phyloP scores from a whole-genome alignment of 1,140 invertebrate genomes.

The Zeugodacus cucurbitae region DNA sequence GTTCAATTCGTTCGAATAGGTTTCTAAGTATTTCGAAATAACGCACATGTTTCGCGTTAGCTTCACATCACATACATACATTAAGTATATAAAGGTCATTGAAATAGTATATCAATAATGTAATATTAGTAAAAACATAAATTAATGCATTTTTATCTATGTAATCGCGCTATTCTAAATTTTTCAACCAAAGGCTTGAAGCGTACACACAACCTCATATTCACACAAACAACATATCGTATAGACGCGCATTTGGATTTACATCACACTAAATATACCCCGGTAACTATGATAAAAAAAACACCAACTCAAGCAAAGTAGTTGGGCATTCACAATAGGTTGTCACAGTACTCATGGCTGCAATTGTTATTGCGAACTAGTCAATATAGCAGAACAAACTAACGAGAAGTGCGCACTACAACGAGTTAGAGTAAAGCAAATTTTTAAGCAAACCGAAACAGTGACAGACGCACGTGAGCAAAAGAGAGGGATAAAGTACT shows the following conservation, averaged over 20 bases:
- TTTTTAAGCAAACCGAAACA: background rate
- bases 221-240: background rate
- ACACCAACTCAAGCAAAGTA: constrained; percentile 15
- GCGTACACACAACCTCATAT: background rate
- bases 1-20: too few relatives aligned
- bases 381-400: background rate
- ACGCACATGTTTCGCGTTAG: background rate
- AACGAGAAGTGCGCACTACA: background rate
- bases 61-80: background rate
- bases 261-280: background rate
- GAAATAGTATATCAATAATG: background rate
- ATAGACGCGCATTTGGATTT: background rate
- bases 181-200: background rate
- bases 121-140: too few relatives aligned
- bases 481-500: constrained; percentile 13
- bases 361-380: background rate
- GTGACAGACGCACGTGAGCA: background rate
- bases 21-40: background rate
- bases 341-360: background rate
- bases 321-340: background rate
- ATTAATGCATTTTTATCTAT: background rate
- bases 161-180: background rate
- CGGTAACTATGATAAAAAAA: background rate
- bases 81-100: background rate
- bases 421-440: background rate